Base-by-base conservation (phyloP, 2,797 vertebrate genomes). In the Melanotaenia parkinsoni region DNA sequence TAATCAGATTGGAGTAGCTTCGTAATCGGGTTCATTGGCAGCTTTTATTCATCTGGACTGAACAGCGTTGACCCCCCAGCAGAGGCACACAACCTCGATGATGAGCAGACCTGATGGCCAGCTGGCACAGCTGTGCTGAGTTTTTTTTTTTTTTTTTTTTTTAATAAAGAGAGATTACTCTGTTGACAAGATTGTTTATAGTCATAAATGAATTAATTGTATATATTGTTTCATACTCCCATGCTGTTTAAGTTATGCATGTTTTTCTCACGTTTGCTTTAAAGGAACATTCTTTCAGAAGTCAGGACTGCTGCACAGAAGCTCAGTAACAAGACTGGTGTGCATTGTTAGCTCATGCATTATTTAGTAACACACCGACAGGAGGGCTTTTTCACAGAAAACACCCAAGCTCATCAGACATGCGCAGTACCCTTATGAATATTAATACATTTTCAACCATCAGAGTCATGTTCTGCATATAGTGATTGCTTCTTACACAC, bases 1-100 rank as follows among this genome's bases (percentile, higher is more conserved):
- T 90, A 89, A 91, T 91, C 87, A 85, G 83, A 88, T 81, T 85
- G 74, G 62, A 78, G 87, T 45, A 60, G 67, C 72, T 53, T 30
- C 14, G 50, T 86, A 89, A 90, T 91, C 82, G 64, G 76, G 74
- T 84, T 85, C 58, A 58, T 63, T 30, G 22, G 64, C 63, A 75
- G 77, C 74, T 65, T 72, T 70, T 80, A 83, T 91, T 91, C 84
- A 86, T 75, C 53, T 12, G 58, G 30, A 64, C 67, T 63, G 63
- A 78, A 75, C 66, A 12, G 22, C 68, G 32, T 35, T 71, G 74
- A 89, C 88, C 32, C 75, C 69, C 71, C 90, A 92, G 85, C 90
- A 92, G 90, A 88, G 86, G 12, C 78, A 24, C 79, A 61, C 76
- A 61, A 81, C 84, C 84, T 80, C 30, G 77, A 71, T 45, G 77